Conservation (phyloP, 2,113 vertebrate species). For the Nycticryphes semicollaris region DNA sequence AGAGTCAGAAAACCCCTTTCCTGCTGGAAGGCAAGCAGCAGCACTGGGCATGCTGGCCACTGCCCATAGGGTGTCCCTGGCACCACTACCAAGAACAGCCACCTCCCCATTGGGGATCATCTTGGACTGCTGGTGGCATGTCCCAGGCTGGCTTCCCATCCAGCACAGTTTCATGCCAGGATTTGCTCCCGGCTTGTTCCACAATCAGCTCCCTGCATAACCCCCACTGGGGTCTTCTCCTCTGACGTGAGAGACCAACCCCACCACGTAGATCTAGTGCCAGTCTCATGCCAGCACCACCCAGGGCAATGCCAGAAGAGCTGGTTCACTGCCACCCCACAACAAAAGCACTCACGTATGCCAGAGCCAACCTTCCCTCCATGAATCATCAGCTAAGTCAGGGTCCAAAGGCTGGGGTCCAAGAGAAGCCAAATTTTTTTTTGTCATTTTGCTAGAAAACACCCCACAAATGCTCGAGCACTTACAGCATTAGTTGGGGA, state of each 20-base stretch:
- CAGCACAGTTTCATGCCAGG: not conserved
- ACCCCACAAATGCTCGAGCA: accelerated
- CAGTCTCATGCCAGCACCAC: not conserved
- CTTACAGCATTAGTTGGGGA: not conserved
- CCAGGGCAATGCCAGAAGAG: not conserved
- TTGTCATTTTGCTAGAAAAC: not conserved
- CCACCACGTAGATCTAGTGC: accelerated
- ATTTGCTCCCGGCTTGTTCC: not conserved
- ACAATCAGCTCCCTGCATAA: not conserved
- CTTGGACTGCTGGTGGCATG: not conserved
- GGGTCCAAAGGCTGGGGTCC: not conserved
- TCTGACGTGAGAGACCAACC: not conserved
- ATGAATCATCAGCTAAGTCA: not conserved
- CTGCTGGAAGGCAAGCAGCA: not conserved
- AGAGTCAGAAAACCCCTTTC: not conserved
- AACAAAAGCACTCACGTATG: not conserved
- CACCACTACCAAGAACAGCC: not conserved
- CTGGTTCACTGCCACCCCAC: not conserved
- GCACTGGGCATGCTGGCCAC: not conserved
- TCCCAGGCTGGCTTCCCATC: not conserved
- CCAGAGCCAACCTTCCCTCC: not conserved
- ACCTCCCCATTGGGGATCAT: not conserved
- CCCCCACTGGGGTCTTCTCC: not conserved
- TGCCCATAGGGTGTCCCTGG: not conserved
- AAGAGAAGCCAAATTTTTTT: not conserved